phyloP scores from a whole-genome alignment of 2,113 vertebrate species.

The Pelodiscus sinensis region DNA sequence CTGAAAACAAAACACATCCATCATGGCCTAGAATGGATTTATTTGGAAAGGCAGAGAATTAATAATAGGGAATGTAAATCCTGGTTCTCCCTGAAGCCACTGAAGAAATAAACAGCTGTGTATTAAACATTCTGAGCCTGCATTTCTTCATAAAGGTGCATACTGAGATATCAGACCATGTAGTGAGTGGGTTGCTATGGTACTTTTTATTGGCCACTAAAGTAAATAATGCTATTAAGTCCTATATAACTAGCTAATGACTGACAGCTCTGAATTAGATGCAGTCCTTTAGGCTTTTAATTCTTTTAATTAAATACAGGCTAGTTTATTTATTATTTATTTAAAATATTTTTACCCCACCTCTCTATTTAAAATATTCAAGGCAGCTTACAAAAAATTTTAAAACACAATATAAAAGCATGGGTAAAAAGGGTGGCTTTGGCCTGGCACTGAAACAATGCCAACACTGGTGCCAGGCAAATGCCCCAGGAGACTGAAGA shows the following conservation, averaged over 20 bases:
- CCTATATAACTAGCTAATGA: conserved; percentile 40
- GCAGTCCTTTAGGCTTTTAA: background rate
- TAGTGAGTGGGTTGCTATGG: conserved; percentile 50
- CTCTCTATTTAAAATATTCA: too few relatives aligned
- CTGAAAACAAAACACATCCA: background rate
- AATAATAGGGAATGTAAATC: conserved; percentile 12
- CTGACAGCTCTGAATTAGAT: conserved; percentile 38
- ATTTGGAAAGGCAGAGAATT: background rate
- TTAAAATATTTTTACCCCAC: too few relatives aligned
- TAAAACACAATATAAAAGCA: too few relatives aligned
- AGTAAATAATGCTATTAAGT: conserved; percentile 35
- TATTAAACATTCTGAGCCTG: conserved; percentile 10
- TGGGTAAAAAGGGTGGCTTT: too few relatives aligned
- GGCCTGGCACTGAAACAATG: too few relatives aligned
- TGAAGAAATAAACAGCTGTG: background rate
- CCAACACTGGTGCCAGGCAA: too few relatives aligned
- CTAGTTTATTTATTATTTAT: background rate
- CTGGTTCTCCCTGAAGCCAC: background rate
- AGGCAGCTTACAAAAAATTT: too few relatives aligned
- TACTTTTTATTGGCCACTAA: conserved; percentile 32
- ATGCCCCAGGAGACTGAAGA: too few relatives aligned
- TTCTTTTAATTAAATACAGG: background rate
- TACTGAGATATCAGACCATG: background rate
- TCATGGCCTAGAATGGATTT: background rate
- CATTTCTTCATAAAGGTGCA: conserved; percentile 12